phyloP scores from a whole-genome alignment of 2,888 invertebrate genomes.

The Cistogaster globosa region DNA sequence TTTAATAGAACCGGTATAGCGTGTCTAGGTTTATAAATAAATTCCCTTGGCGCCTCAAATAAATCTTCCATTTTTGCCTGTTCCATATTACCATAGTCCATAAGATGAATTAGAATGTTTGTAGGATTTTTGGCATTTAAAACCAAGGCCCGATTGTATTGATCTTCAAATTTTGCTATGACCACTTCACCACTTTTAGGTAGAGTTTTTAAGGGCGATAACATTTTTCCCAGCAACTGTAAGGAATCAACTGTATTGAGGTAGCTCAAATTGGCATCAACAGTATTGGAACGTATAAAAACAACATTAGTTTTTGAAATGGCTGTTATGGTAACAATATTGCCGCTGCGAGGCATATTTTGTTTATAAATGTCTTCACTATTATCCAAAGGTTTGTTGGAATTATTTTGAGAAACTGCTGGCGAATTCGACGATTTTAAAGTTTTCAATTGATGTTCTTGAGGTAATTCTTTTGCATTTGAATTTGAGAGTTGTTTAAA shows the following conservation, averaged over 20 bases:
- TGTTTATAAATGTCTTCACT: conserved; percentile 27
- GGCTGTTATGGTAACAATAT: conserved; percentile 77
- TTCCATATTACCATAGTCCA: conserved; percentile 81
- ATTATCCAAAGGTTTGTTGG: neutral
- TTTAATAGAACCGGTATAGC: conserved; percentile 78
- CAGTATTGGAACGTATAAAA: conserved; percentile 78
- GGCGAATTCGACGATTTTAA: neutral
- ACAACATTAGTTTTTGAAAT: conserved; percentile 79
- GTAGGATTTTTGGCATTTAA: conserved; percentile 75
- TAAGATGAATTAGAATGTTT: conserved; percentile 76
- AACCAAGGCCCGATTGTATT: conserved; percentile 78
- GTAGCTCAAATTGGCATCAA: conserved; percentile 75
- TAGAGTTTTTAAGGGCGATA: conserved; percentile 71
- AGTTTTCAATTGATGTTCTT: neutral
- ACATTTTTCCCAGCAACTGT: conserved; percentile 70
- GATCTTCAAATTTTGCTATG: conserved; percentile 75
- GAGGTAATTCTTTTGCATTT: neutral
- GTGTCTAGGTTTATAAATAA: conserved; percentile 75
- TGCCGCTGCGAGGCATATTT: conserved; percentile 75
- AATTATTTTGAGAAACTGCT: neutral
- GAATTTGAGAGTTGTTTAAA: neutral
- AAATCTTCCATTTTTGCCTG: conserved; percentile 75
- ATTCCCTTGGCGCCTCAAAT: conserved; percentile 74
- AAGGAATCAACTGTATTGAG: conserved; percentile 74
- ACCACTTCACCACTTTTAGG: conserved; percentile 79